phyloP scores from a whole-genome alignment of 2,888 invertebrate genomes.

The Pardosa pseudoannulata region DNA sequence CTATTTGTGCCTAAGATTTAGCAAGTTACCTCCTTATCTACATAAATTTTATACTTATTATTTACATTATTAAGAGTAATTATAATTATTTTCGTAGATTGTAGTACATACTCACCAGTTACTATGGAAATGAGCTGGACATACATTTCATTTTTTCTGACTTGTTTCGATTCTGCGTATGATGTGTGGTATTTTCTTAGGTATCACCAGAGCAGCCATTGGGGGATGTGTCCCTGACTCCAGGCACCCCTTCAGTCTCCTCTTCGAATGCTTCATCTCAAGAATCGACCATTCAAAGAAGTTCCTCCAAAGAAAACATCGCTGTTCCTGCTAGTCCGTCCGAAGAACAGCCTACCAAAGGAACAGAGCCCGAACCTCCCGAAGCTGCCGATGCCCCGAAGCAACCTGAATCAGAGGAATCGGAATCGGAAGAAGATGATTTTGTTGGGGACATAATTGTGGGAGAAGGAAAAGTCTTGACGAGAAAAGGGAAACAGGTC shows the following conservation, averaged over 20 bases:
- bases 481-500: conserved; percentile 86
- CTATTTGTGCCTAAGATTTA: too few relatives aligned
- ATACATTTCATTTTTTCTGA: too few relatives aligned
- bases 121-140: too few relatives aligned
- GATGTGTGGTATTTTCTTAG: too few relatives aligned
- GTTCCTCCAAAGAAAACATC: background rate
- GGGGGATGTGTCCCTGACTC: background rate
- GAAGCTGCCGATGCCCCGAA: background rate
- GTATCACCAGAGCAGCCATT: background rate
- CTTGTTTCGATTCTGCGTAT: too few relatives aligned
- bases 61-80: too few relatives aligned
- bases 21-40: too few relatives aligned
- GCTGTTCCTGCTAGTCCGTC: conserved; percentile 30
- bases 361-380: background rate
- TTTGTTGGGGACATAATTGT: conserved; percentile 81
- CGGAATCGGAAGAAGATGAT: conserved; percentile 77
- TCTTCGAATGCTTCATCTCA: conserved; percentile 38
- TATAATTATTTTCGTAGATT: too few relatives aligned
- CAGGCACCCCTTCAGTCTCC: conserved; percentile 11
- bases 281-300: conserved; percentile 33
- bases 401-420: too few relatives aligned
- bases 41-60: too few relatives aligned
- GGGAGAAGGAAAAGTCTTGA: conserved; percentile 83
- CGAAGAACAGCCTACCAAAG: background rate
- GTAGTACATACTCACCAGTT: too few relatives aligned